These are phyloP conservation scores for Ichneumon xanthorius DNA, from an alignment of 2,888 invertebrate genomes.

Conservation along the genomic window DNA sequence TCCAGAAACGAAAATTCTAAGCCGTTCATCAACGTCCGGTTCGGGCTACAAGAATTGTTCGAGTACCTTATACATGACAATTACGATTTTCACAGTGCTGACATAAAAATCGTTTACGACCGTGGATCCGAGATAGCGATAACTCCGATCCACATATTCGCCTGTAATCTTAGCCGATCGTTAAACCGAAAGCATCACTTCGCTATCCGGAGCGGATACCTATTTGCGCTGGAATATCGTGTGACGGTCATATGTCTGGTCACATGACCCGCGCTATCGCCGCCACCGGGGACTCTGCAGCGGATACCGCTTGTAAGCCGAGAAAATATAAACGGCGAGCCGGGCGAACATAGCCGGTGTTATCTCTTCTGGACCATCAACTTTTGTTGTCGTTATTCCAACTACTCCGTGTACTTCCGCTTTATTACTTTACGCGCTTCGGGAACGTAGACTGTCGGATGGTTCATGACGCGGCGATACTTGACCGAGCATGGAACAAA, in stretches of 20 bases:
- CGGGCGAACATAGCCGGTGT: not conserved
- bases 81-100: not conserved
- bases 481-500: slow-evolving; percentile 17
- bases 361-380: slow-evolving; percentile 50
- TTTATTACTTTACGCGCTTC: slow-evolving; percentile 31
- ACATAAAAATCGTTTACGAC: slow-evolving; percentile 28
- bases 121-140: slow-evolving; percentile 5
- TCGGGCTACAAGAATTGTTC: not conserved
- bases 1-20: not conserved
- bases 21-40: not conserved
- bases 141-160: slow-evolving; percentile 19
- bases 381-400: slow-evolving; percentile 23
- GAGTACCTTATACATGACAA: not conserved
- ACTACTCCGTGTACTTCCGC: slow-evolving; percentile 20
- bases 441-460: slow-evolving; percentile 24
- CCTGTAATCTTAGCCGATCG: slow-evolving; percentile 10
- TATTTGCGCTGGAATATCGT: slow-evolving; percentile 5
- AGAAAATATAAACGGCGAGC: slow-evolving; percentile 12
- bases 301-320: slow-evolving; percentile 13
- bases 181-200: not conserved
- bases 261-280: not conserved
- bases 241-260: slow-evolving; percentile 4
- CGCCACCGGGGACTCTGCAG: not conserved
- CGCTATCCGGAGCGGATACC: slow-evolving; percentile 6
- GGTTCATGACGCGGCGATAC: slow-evolving; percentile 26